Base-by-base conservation (phyloP, 2,888 invertebrate species). In the Chamaedrilus cognettii region DNA sequence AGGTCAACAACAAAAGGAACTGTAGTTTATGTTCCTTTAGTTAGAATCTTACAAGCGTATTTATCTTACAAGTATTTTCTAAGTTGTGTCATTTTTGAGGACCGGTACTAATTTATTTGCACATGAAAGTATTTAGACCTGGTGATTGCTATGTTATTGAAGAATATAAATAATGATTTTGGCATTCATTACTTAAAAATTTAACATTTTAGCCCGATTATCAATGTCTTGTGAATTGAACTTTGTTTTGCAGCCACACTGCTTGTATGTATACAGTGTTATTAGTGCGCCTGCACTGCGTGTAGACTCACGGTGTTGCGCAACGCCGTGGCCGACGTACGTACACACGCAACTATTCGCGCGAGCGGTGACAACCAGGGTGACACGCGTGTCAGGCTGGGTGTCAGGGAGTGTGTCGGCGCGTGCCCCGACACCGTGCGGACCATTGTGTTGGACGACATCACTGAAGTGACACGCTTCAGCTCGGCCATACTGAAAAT, bases 331-430 rank as follows among this genome's bases (percentile, higher is more conserved):
- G 59, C 72, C 0, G 72, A 74, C 26, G 28, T 15, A 3, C 30
- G 73, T 19, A 60, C n/a, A 3, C 42, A 60, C 19, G 72, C 65
- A 5, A 64, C 70, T 1, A 30, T 74, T 1, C 32, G 51, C 5
- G 56, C 11, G n/a, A 69, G 67, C 51, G 72, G 74, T 7, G 60
- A 71, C 59, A 75, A 75, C 52, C 74, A 75, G 56, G 75, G 75
- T 11, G 71, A 75, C 56, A 70, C 68, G 1, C 60, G 70, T 3
- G 64, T 73, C 26, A n/a, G 55, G 26, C 33, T 63, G 51, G 62
- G 64, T 2, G 51, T 32, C n/a, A 28, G 62, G 15, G 59, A 65
- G 5, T 75, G 75, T 50, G 35, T 52, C 5, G 73, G 73, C 3
- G 63, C 69, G 4, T 75, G 75, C 52, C 69, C 72, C 11, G 64